phyloP scores from a whole-genome alignment of 2,888 invertebrate genomes.

The Drosophila paracracens region DNA sequence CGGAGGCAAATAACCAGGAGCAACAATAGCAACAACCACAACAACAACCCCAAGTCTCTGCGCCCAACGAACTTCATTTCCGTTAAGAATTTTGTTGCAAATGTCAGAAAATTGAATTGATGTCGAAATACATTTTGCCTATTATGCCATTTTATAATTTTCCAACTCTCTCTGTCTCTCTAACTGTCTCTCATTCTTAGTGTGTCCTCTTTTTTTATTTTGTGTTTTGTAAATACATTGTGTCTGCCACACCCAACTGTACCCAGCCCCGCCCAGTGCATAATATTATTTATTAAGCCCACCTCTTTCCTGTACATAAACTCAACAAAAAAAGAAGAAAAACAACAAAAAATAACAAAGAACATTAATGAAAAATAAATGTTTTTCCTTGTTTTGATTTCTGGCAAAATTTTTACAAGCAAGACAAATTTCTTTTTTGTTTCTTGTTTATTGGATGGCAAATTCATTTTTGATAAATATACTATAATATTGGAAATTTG shows the following conservation, averaged over 20 bases:
- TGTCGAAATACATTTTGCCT: conserved; percentile 83
- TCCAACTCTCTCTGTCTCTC: conserved; percentile 50
- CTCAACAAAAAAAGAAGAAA: conserved; percentile 1
- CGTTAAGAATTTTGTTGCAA: conserved; percentile 83
- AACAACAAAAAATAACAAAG: conserved; percentile 10
- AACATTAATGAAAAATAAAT: conserved; percentile 38
- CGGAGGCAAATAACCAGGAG: conserved; percentile 47
- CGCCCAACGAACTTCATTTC: conserved; percentile 80
- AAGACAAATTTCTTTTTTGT: conserved; percentile 46
- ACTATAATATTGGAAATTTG: conserved; percentile 66
- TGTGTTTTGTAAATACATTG: conserved; percentile 52
- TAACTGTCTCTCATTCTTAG: conserved; percentile 13
- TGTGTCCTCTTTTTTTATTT: conserved; percentile 1
- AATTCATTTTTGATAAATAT: conserved; percentile 39
- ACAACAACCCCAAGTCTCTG: conserved; percentile 15
- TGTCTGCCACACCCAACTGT: conserved; percentile 13
- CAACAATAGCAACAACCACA: conserved; percentile 21
- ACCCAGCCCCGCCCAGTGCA: conserved; percentile 24
- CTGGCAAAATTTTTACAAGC: conserved; percentile 57
- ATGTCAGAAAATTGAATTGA: conserved; percentile 78
- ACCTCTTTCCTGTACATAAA: conserved; percentile 53
- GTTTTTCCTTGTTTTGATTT: conserved; percentile 28
- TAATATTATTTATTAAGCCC: conserved; percentile 44
- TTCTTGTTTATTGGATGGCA: conserved; percentile 67
- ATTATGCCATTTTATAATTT: conserved; percentile 79